Percentiles rank a stretch among this genome's conserved stretches.
These are phyloP conservation scores for Blastobasis adustella DNA, from an alignment of 2,888 invertebrate genomes.

Conservation along the genomic window DNA sequence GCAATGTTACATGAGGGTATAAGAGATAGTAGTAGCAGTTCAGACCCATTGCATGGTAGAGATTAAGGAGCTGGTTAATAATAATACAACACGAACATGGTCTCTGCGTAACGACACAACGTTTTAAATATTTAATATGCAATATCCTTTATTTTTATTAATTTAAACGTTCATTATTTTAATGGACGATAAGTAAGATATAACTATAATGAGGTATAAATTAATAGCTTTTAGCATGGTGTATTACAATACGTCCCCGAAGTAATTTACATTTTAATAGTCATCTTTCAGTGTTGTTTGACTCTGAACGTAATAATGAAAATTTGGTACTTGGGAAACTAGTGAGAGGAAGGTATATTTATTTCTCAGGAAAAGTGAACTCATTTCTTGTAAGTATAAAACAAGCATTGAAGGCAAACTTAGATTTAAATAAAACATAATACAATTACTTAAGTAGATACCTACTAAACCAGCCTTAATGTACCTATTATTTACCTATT, in stretches of 20 bases:
- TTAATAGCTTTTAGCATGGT: slow-evolving; percentile 30
- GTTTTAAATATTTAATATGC: slow-evolving; percentile 71
- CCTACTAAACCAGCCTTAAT: too few species aligned
- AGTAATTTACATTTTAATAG: slow-evolving; percentile 24
- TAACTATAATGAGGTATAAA: slow-evolving; percentile 51
- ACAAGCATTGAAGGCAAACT: too few species aligned
- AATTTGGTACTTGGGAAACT: too few species aligned
- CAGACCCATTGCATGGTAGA: slow-evolving; percentile 38
- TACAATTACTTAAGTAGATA: too few species aligned
- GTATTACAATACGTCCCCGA: slow-evolving; percentile 4
- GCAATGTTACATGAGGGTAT: slow-evolving; percentile 28
- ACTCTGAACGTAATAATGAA: too few species aligned
- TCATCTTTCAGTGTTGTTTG: slow-evolving; percentile 1
- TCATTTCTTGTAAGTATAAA: too few species aligned
- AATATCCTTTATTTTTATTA: slow-evolving; percentile 65
- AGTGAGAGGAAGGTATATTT: too few species aligned
- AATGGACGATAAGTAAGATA: slow-evolving; percentile 49
- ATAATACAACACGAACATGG: slow-evolving; percentile 68
- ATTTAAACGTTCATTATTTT: slow-evolving; percentile 40
- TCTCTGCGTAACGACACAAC: slow-evolving; percentile 60
- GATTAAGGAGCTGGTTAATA: slow-evolving; percentile 69
- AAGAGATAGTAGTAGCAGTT: slow-evolving; percentile 34
- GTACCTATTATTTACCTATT: too few species aligned
- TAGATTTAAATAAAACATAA: too few species aligned
- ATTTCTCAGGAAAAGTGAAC: too few species aligned